phyloP scores from a whole-genome alignment of 2,113 vertebrate genomes.

The Brachypteracias leptosomus region DNA sequence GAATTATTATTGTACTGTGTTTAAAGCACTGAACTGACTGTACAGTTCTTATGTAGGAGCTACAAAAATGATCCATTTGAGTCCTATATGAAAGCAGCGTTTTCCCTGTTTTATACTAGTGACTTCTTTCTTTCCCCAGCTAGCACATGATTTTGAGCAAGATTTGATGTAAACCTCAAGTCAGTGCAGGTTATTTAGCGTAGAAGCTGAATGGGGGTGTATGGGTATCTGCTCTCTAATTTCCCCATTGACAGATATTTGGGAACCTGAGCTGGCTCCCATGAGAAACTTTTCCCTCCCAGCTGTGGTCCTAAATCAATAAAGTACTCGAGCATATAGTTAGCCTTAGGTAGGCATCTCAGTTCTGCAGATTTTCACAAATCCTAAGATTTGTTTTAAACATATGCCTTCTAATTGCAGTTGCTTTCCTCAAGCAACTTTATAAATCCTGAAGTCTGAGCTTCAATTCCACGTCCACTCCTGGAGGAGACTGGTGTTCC shows the following conservation, averaged over 20 bases:
- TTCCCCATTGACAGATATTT: neutral
- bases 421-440: slow-evolving; percentile 17
- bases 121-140: neutral
- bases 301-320: neutral
- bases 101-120: neutral
- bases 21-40: neutral
- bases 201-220: neutral
- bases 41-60: rapidly evolving
- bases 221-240: neutral
- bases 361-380: neutral
- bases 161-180: neutral
- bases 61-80: neutral
- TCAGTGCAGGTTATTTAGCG: neutral
- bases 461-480: neutral
- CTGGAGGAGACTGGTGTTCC: neutral
- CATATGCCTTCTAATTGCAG: neutral
- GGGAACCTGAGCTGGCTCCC: neutral
- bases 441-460: neutral
- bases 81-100: neutral
- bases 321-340: neutral
- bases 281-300: neutral
- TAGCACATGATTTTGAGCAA: neutral
- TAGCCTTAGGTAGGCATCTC: neutral
- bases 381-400: neutral
- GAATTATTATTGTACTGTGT: neutral